phyloP scores from a whole-genome alignment of 2,113 vertebrate genomes.

The Uropsilus gracilis region DNA sequence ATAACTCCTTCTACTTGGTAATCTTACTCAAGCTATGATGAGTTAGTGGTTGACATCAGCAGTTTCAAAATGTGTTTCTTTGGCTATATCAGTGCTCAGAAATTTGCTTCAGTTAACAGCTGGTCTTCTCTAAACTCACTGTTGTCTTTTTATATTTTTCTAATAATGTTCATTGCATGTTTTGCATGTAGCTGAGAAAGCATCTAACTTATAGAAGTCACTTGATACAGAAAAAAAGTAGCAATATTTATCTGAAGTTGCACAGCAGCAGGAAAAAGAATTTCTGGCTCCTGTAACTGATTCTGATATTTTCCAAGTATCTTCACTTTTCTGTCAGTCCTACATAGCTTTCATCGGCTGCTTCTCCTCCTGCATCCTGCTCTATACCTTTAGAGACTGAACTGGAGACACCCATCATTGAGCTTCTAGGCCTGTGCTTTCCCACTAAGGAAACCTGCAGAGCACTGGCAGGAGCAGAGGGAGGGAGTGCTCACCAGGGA shows the following conservation, averaged over 20 bases:
- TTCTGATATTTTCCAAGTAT: not conserved
- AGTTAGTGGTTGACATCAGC: not conserved
- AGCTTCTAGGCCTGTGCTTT: not conserved
- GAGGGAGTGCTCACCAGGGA: rapidly evolving
- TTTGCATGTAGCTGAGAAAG: not conserved
- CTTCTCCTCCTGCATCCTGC: not conserved
- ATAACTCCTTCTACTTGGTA: not conserved
- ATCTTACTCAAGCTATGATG: not conserved
- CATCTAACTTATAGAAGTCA: not conserved
- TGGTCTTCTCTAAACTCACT: not conserved
- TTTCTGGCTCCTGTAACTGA: not conserved
- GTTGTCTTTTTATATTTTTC: not conserved
- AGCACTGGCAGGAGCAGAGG: not conserved
- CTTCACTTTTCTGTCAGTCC: not conserved
- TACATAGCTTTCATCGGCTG: not conserved
- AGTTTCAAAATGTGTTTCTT: constrained; percentile 17
- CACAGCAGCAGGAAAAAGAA: not conserved
- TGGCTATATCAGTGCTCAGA: not conserved
- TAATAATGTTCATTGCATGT: not conserved
- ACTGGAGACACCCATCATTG: rapidly evolving
- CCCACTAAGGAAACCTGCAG: not conserved
- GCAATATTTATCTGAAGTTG: not conserved
- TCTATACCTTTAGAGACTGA: not conserved
- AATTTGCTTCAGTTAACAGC: constrained; percentile 5
- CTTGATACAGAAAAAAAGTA: not conserved